phyloP scores from a whole-genome alignment of 2,888 invertebrate genomes.

The Patella caerulea region DNA sequence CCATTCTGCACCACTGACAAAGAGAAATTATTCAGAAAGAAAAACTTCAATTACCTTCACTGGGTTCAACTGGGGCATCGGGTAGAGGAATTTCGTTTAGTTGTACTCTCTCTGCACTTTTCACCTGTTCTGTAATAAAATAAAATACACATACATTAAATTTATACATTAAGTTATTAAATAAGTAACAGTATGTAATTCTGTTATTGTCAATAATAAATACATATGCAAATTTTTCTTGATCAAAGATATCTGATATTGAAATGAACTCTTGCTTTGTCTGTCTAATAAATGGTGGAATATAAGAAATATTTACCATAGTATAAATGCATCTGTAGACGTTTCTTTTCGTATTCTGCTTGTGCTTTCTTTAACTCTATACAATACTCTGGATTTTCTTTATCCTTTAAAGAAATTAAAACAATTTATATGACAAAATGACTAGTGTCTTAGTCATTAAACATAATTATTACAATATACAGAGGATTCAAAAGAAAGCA shows the following conservation, averaged over 20 bases:
- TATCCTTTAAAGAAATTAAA: slow-evolving; percentile 78
- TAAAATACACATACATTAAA: not conserved
- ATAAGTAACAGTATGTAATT: too few relatives aligned
- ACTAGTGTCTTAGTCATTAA: not conserved
- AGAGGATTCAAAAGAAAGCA: too few relatives aligned
- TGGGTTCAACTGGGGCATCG: slow-evolving; percentile 62
- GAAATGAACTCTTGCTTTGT: too few relatives aligned
- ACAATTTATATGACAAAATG: not conserved
- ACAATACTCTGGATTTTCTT: slow-evolving; percentile 96
- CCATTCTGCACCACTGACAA: too few relatives aligned
- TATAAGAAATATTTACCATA: slow-evolving; percentile 75
- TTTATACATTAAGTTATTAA: not conserved
- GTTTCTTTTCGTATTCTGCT: slow-evolving; percentile 91
- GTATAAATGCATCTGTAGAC: slow-evolving; percentile 89
- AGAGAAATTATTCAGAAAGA: too few relatives aligned
- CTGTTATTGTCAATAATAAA: too few relatives aligned
- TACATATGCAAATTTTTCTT: too few relatives aligned
- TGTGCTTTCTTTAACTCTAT: slow-evolving; percentile 87
- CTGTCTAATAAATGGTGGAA: too few relatives aligned
- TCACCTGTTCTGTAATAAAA: slow-evolving; percentile 82
- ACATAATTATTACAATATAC: too few relatives aligned
- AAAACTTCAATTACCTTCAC: not conserved
- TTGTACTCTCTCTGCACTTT: slow-evolving; percentile 93
- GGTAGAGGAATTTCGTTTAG: slow-evolving; percentile 96
- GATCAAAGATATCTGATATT: too few relatives aligned